Base-by-base conservation (phyloP, 2,888 invertebrate species). In the Strigamia maritima region DNA sequence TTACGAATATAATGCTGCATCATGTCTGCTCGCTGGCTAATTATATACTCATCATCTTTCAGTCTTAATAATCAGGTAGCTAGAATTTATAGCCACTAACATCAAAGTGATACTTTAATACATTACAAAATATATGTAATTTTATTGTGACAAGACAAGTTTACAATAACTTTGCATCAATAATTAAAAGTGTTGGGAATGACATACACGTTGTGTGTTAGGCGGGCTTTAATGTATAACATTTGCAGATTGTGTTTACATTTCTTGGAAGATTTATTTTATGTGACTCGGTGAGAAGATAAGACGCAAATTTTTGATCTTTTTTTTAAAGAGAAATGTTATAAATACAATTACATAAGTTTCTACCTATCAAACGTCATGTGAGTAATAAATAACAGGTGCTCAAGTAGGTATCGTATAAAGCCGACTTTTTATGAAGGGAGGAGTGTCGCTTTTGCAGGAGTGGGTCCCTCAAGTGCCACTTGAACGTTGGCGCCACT, bases 391-490 rank as follows among this genome's bases (percentile, higher is more conserved):
- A 49, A 49, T 49, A 49, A 49, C 49, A 49, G 49, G 49, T 49
- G 49, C 49, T 49, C 49, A 49, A 49, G 49, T 19, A 49, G 49
- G 49, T 49, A 49, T 49, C 49, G 19, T 49, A n/a, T 14, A 16
- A 49, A 6, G 49, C 40, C 40, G 49, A 19, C 49, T 49, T 49
- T 49, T 49, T 49, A 49, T 49, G 49, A 49, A 49, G 49, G 49
- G n/a, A 49, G 49, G 49, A 49, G 49, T 49, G 49, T 49, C 49
- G 49, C 49, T 49, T 49, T 49, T 49, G 49, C 49, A 49, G 49
- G 49, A 49, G 49, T 49, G 49, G 49, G 49, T 49, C 49, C 49
- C 49, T 49, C 49, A 49, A 49, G 49, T 49, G 49, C 49, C 49
- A 49, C 49, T 49, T 49, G 49, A 49, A 49, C n/a, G 49, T 49